A percentile compares a stretch with the other conserved stretches of the same genome.
Evolutionary conservation across 2,113 vertebrate species (phyloP).

Genomic region (Gallinago media): DNA sequence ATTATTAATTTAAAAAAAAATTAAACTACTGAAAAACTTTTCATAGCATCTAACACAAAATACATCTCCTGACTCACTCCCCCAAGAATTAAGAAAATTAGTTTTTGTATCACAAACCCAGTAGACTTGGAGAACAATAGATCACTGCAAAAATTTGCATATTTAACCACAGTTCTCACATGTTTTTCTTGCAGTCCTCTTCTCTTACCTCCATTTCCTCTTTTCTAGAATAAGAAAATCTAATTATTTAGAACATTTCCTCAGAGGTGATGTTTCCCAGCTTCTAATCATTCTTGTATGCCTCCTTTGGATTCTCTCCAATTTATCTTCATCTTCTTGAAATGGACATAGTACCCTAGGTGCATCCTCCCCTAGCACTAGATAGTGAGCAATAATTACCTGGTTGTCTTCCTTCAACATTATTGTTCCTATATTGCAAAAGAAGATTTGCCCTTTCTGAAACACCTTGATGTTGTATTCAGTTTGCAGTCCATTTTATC

Average conservation of each 20-base stretch:
- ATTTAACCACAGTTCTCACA: neutral
- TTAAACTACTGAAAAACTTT: neutral
- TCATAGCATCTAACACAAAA: neutral
- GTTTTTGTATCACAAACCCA: neutral
- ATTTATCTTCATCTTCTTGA: conserved; percentile 45
- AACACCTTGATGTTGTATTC: neutral
- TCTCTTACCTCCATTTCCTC: neutral
- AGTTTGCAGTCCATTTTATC: neutral
- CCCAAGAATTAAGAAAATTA: neutral
- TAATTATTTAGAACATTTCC: conserved; percentile 52
- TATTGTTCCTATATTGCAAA: neutral
- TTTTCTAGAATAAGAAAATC: conserved; percentile 29
- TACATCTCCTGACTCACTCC: neutral
- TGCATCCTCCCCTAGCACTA: neutral
- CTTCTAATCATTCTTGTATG: conserved; percentile 3
- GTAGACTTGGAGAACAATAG: neutral
- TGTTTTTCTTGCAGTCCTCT: neutral
- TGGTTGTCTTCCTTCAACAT: neutral
- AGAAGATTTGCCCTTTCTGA: neutral
- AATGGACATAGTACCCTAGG: conserved; percentile 1
- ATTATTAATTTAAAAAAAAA: neutral
- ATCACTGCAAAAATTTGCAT: neutral
- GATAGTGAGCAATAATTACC: conserved; percentile 17
- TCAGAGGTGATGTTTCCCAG: conserved; percentile 26
- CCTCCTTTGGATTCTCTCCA: conserved; percentile 12